Evolutionary conservation across 2,797 vertebrate genomes (phyloP).

Genomic region (Vireo griseus): DNA sequence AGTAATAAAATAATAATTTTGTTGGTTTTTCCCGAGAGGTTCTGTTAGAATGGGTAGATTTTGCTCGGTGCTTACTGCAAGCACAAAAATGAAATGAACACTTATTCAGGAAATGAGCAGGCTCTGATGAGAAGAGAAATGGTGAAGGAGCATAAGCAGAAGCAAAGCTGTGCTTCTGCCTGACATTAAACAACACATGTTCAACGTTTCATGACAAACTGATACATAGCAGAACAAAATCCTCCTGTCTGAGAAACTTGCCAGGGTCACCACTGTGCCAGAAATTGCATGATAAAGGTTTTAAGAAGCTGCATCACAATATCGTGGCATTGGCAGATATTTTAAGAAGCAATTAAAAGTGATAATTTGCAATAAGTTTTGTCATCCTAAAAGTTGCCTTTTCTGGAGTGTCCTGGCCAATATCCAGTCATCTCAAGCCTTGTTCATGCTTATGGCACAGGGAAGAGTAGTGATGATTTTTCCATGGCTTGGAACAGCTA

Average conservation of each 20-base stretch:
- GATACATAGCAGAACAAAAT: conserved; percentile 24
- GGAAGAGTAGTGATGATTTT: neutral
- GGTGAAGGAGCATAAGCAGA: neutral
- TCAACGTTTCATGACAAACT: conserved; percentile 34
- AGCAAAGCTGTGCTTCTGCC: conserved; percentile 46
- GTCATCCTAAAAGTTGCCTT: neutral
- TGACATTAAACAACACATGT: conserved; percentile 64
- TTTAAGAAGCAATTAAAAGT: neutral
- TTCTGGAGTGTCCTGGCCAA: neutral
- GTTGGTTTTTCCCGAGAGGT: neutral
- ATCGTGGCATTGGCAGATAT: neutral
- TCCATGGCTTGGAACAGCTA: fast-evolving
- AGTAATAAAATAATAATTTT: conserved; percentile 12
- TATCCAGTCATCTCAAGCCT: neutral
- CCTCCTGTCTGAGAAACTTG: neutral
- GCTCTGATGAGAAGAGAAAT: neutral
- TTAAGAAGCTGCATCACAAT: neutral
- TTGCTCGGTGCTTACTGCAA: neutral
- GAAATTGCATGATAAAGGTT: neutral
- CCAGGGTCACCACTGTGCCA: neutral
- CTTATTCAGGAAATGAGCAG: conserved; percentile 30
- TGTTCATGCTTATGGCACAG: neutral
- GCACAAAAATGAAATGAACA: neutral
- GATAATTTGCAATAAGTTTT: neutral
- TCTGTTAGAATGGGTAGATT: neutral